Percentiles rank a stretch among this genome's conserved stretches.
Conservation (phyloP, 2,797 vertebrate species). For the Acestrorhynchus altus region DNA sequence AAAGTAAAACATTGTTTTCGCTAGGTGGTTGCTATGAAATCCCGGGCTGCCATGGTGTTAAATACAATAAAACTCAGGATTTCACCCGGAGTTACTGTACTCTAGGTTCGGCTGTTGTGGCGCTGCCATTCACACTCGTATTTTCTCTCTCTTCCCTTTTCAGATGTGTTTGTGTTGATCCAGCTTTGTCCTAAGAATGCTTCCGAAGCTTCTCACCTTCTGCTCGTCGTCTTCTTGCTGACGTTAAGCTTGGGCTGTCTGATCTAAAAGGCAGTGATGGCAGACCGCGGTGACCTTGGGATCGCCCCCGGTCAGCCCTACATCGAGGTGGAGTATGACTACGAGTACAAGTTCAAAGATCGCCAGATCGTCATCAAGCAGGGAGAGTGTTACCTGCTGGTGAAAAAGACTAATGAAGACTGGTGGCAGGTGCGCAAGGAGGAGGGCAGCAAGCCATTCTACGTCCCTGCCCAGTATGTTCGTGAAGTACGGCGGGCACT, state of each 20-base stretch:
- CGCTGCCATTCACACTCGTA: neutral
- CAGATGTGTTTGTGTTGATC: neutral
- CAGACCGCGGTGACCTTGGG: constrained; percentile 76
- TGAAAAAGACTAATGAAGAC: constrained; percentile 96
- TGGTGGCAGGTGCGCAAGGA: constrained; percentile 97
- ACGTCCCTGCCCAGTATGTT: constrained; percentile 96
- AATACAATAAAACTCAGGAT: no score
- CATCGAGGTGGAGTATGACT: constrained; percentile 95
- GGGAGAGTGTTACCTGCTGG: constrained; percentile 90
- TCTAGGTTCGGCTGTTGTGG: neutral
- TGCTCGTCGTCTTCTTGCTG: neutral
- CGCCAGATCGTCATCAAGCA: constrained; percentile 90
- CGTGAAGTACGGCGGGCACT: constrained; percentile 91
- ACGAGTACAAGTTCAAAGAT: constrained; percentile 94
- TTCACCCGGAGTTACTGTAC: no score
- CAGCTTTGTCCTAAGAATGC: constrained; percentile 14
- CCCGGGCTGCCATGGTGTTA: no score
- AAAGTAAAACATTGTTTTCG: no score
- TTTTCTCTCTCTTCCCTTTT: neutral
- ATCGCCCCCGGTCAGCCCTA: constrained; percentile 85
- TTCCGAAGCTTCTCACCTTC: constrained; percentile 7
- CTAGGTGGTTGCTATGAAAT: no score
- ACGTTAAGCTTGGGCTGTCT: constrained; percentile 55
- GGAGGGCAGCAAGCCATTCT: constrained; percentile 88
- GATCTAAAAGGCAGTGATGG: constrained; percentile 84